Evolutionary conservation across 92 coral and sea anemone species (phyloP), one percentile per base, ranked within the genome.

Genomic region (Blastomussa wellsi): DNA sequence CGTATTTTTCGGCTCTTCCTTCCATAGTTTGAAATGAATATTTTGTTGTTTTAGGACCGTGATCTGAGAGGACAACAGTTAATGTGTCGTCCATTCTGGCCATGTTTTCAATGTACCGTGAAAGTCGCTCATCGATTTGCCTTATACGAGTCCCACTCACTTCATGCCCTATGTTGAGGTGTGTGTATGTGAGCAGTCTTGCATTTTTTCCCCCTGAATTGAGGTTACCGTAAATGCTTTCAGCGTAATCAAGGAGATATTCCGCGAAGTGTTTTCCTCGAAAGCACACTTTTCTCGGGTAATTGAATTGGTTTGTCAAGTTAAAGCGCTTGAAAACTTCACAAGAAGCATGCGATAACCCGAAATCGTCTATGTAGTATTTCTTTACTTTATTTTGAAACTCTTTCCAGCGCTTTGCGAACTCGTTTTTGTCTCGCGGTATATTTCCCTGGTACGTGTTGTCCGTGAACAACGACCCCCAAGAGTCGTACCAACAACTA

Each of bases 1-100:
- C 98, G 79, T 96, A 96, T 19, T 90, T 96, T 88, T 96, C 98
- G 4, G 94, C 92, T 53, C 94, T 89, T 10, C 98, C 98, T 38
- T 94, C 91, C 91, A 94, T 93, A 13, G 94, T 92, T 5, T 88
- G 79, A 72, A 94, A 95, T 12, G 98, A 95, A 79, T 90, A 96
- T 22, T 79, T 77, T 26, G 98, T 96, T 41, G 98, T 96, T 86
- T 96, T 96, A 4, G 98, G 98, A 5, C 98, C 98, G 62, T 96
- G 98, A 75, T 96, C 98, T 13, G 98, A 96, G 49, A 94, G 90
- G 4, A 96, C 82, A 2, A 96, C 42, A 5, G 98, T 96, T 83
- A 96, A 76, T 4, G 98, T 96, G 73, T 92, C 81, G 26, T 96
- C 86, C 14, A 82, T 74, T 11, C 73, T 39, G 7, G 96, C 93